Base-by-base conservation (phyloP, 2,888 invertebrate species). In the Stegana nigrithorax region DNA sequence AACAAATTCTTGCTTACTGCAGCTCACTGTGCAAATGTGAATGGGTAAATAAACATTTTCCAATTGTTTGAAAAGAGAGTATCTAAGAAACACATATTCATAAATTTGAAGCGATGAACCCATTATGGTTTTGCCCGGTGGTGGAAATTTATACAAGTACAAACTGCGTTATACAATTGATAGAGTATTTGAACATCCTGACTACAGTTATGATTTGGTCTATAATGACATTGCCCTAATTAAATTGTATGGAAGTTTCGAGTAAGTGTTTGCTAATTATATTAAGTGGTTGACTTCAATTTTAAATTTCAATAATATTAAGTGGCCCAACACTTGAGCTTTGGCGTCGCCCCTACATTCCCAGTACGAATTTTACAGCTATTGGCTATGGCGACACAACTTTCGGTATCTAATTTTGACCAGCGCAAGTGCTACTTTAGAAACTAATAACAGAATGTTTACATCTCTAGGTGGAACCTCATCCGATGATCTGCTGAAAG, bases 181-280 rank as follows among this genome's bases (percentile, higher is more conserved):
- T 7, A 39, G 25, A 29, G 51, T 62, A 6, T 29, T 21, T 26
- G 27, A 47, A 5, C 59, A 62, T 59, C 58, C 62, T 8, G 26
- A 59, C 19, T 62, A 62, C 21, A 32, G 27, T 47, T 12, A 39
- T 12, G 17, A 26, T 3, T 14, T 17, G 4, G 45, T 29, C 12
- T 62, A 59, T 23, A 51, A 62, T 51, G 62, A 62, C 27, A 58
- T 62, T 4, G 62, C 62, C 7, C 19, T 62, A 5, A 23, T 62
- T n/a, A n/a, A 14, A 29, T 32, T 62, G 6, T 29, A 17, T 7
- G 50, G 32, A 4, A 39, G 17, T n/a, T 39, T 39, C 10, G 17
- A 17, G 39, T 39, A 39, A 39, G n/a, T n/a, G n/a, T n/a, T n/a
- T n/a, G n/a, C n/a, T 4, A n/a, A 1, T 39, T 6, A n/a, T 39